phyloP scores from a whole-genome alignment of 1,140 invertebrate species.

The Drosophila lowei region DNA sequence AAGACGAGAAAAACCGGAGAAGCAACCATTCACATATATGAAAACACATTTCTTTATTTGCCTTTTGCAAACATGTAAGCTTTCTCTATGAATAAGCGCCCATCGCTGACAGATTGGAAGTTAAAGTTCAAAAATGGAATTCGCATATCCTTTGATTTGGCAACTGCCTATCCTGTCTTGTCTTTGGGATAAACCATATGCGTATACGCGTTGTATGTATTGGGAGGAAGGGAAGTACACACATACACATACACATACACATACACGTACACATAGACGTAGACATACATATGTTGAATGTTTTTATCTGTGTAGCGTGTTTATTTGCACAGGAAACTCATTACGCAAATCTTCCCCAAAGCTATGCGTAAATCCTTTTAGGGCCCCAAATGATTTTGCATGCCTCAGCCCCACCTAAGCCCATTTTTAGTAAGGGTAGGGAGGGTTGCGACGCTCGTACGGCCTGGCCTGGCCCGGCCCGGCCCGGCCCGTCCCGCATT shows the following conservation, averaged over 20 bases:
- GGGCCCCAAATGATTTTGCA: slow-evolving; percentile 41
- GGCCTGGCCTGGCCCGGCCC: too few relatives aligned
- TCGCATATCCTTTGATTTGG: slow-evolving; percentile 9
- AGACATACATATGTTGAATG: slow-evolving; percentile 25
- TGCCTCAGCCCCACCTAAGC: slow-evolving; percentile 12
- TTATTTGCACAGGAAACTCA: slow-evolving; percentile 77
- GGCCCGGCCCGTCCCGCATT: slow-evolving; percentile 3
- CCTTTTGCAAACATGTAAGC: too few relatives aligned
- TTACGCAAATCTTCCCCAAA: slow-evolving; percentile 73
- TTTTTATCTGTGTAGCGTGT: slow-evolving; percentile 59
- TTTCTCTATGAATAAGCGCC: slow-evolving; percentile 9
- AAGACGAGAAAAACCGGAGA: too few relatives aligned
- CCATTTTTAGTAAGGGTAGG: slow-evolving; percentile 2
- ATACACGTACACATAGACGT: slow-evolving; percentile 6
- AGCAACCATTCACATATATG: too few relatives aligned
- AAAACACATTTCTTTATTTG: too few relatives aligned
- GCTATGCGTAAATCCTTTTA: slow-evolving; percentile 71
- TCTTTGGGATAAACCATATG: slow-evolving; percentile 4
- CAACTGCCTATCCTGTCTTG: slow-evolving; percentile 7
- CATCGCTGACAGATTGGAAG: slow-evolving; percentile 21
- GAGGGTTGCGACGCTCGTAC: not conserved
- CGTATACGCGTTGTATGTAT: slow-evolving; percentile 8
- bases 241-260: slow-evolving; percentile 4
- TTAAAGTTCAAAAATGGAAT: slow-evolving; percentile 24
- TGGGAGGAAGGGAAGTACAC: not conserved